These are phyloP conservation scores for Chymomyza caudatula DNA, from an alignment of 2,888 invertebrate species.

Conservation along the genomic window DNA sequence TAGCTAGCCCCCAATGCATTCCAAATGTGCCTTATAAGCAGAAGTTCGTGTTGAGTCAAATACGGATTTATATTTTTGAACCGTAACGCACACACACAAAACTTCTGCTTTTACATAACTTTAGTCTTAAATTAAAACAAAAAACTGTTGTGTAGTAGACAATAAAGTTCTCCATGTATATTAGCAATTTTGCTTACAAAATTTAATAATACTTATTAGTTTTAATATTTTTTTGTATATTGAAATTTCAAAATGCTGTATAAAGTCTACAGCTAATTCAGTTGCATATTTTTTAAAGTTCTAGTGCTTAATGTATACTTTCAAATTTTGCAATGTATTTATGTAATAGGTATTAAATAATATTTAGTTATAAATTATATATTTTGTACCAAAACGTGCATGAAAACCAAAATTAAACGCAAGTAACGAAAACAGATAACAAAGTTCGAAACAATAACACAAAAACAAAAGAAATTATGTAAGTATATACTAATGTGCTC, in stretches of 20 bases:
- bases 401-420: constrained; percentile 6
- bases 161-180: constrained; percentile 48
- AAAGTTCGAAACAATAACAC: not conserved
- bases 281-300: not conserved
- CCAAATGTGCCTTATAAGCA: constrained; percentile 74
- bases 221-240: constrained; percentile 30
- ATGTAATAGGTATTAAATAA: not conserved
- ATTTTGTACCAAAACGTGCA: constrained; percentile 1
- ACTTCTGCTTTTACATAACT: not conserved
- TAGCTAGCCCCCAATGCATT: constrained; percentile 56
- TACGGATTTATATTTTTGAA: not conserved
- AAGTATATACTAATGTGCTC: not conserved
- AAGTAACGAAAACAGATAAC: constrained; percentile 6
- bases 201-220: constrained; percentile 36
- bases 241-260: constrained; percentile 39
- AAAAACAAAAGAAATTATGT: constrained; percentile 12
- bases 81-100: not conserved
- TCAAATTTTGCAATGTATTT: not conserved
- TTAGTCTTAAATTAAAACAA: not conserved
- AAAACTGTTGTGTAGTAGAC: constrained; percentile 70
- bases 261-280: constrained; percentile 11
- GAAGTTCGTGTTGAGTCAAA: not conserved
- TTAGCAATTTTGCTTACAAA: constrained; percentile 30
- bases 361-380: not conserved
- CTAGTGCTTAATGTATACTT: not conserved